Base-by-base conservation (phyloP, 1,140 invertebrate species). In the Brachionus calyciflorus region DNA sequence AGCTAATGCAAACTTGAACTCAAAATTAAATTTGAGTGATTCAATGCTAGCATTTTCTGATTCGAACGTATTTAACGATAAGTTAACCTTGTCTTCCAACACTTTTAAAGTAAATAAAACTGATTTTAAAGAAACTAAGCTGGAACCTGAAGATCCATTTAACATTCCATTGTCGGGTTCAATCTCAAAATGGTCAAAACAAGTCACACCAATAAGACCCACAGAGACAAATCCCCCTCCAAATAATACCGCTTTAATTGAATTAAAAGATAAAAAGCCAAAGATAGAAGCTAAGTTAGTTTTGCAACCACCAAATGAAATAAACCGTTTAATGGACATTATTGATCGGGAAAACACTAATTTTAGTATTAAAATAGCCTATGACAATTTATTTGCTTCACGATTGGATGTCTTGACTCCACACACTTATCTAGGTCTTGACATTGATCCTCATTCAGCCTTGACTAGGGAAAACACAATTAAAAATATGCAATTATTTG, bases 291-390 rank as follows among this genome's bases (percentile, higher is more conserved):
- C 44, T 24, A 65, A 65, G 41, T n/a, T 41, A 10, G 3, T 26
- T 5, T 10, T 65, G 19, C 33, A 44, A 21, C 17, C 40, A 10
- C 24, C 33, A 5, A 19, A 44, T 7, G 37, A 65, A 44, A 65
- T 41, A 2, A 65, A 44, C 19, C 5, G 37, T 10, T 24, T 65
- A 5, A 65, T 65, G 60, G 60, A 65, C 37, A 65, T 65, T 21
- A 65, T 65, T 0, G 60, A 65, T 24, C 10, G 60, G 17, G 60
- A 65, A 44, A 65, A 65, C 40, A 65, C 60, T 12, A 65, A 65
- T 46, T 65, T 65, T n/a, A 65, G 60, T 24, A 44, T 65, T 37
- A 65, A 65, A 65, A 41, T 65, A 12, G 33, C 60, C 7, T 65
- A 65, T 24, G 60, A 65, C 24, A 65, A 65, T 41, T 21, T 44